phyloP scores from a whole-genome alignment of 23 tunicate genomes.

The Styela clava region DNA sequence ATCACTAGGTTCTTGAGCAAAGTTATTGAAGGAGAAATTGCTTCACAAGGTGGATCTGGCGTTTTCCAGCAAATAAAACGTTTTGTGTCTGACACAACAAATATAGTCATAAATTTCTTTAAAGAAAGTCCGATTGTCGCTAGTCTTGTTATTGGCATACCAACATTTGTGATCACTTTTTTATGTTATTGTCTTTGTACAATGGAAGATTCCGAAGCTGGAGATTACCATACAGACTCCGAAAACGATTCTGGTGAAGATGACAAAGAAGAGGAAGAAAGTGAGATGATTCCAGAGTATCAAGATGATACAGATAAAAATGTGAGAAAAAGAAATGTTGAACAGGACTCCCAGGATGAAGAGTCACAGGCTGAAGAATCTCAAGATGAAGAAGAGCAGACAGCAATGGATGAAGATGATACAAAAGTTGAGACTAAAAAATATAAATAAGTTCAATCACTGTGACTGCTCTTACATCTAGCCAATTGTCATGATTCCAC shows the following conservation, averaged over 20 bases:
- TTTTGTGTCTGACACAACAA: conserved; percentile 26
- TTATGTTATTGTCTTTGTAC: conserved; percentile 77
- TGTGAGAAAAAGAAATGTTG: background rate
- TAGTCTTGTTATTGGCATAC: conserved; percentile 53
- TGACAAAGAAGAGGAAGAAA: conserved; percentile 1
- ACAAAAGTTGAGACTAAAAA: background rate
- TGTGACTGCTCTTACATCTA: no score
- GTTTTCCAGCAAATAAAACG: conserved; percentile 43
- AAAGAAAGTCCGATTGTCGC: conserved; percentile 57
- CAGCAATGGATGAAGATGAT: background rate
- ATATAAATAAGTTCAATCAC: no score
- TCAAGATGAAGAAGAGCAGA: background rate
- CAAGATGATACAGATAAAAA: background rate
- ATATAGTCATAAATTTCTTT: conserved; percentile 33
- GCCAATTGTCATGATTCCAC: no score
- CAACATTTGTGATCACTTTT: conserved; percentile 47
- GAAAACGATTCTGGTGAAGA: conserved; percentile 21
- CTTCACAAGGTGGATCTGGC: conserved; percentile 60
- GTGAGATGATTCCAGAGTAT: conserved; percentile 6
- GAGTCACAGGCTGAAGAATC: background rate
- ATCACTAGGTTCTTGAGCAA: conserved; percentile 43
- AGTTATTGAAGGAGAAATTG: conserved; percentile 37
- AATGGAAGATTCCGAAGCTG: conserved; percentile 43
- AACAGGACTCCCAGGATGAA: conserved; percentile 2
- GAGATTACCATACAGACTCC: background rate